Percentiles rank a stretch among this genome's conserved stretches.
Conservation (phyloP, 2,888 invertebrate species). For the Drosophila melanosoma region DNA sequence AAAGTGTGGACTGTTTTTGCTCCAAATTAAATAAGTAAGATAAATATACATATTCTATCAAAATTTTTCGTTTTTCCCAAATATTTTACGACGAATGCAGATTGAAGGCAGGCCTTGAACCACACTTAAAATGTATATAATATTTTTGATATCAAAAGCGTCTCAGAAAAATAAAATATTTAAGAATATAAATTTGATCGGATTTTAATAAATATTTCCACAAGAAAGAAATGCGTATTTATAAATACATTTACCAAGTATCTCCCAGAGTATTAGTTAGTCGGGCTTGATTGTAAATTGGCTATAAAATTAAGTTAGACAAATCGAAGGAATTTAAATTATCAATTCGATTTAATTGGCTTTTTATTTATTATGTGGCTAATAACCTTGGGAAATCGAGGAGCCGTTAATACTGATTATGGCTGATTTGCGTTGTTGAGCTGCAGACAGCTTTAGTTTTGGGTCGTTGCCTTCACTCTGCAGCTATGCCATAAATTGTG, state of each 20-base stretch:
- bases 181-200: background rate
- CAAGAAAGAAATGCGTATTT: background rate
- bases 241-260: background rate
- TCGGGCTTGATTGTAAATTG: background rate
- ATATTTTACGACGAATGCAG: background rate
- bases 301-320: conserved; percentile 1
- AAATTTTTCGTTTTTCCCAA: background rate
- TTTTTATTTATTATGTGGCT: conserved; percentile 51
- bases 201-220: background rate
- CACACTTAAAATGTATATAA: background rate
- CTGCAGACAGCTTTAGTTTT: conserved; percentile 17
- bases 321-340: conserved; percentile 13
- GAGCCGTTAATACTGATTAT: conserved; percentile 51
- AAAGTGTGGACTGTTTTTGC: no score
- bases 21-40: background rate
- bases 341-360: conserved; percentile 39
- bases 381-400: conserved; percentile 38
- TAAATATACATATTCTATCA: background rate
- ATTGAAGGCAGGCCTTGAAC: background rate
- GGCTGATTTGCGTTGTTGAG: conserved; percentile 48
- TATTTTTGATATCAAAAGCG: background rate
- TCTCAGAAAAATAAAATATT: background rate
- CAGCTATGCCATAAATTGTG: conserved; percentile 26
- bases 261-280: background rate
- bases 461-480: conserved; percentile 43